These are phyloP conservation scores for Aplidium turbinatum DNA, from an alignment of 23 tunicate species.

Conservation along the genomic window DNA sequence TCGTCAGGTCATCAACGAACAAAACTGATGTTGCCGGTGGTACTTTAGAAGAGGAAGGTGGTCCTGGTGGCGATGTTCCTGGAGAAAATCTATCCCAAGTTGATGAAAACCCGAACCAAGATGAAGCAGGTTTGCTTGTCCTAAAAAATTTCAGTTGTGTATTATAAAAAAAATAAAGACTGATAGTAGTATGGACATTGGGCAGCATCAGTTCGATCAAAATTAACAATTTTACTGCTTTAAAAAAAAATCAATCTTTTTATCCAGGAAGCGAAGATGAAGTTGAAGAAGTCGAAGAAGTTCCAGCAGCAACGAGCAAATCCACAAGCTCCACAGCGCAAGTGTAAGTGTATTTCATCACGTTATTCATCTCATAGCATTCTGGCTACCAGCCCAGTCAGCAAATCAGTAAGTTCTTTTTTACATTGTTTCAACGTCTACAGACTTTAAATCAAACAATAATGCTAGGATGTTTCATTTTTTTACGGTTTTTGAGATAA, in stretches of 20 bases:
- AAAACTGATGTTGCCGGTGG: slow-evolving; percentile 34
- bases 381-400: no score
- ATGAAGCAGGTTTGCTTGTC: slow-evolving; percentile 53
- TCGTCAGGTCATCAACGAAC: slow-evolving; percentile 36
- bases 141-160: no score
- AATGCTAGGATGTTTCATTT: no score
- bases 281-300: slow-evolving; percentile 89
- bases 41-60: no score
- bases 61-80: slow-evolving; percentile 11
- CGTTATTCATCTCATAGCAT: no score
- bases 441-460: neutral
- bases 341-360: slow-evolving; percentile 25
- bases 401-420: no score
- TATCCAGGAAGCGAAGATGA: slow-evolving; percentile 85
- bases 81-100: slow-evolving; percentile 37
- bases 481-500: no score
- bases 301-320: slow-evolving; percentile 60
- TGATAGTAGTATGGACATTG: no score
- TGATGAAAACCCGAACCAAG: slow-evolving; percentile 51
- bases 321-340: slow-evolving; percentile 40
- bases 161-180: no score
- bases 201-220: no score
- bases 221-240: no score
- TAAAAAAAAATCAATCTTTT: slow-evolving; percentile 10
- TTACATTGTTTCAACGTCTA: no score